Conservation (phyloP, 2,888 invertebrate species). For the Dilophus febrilis region DNA sequence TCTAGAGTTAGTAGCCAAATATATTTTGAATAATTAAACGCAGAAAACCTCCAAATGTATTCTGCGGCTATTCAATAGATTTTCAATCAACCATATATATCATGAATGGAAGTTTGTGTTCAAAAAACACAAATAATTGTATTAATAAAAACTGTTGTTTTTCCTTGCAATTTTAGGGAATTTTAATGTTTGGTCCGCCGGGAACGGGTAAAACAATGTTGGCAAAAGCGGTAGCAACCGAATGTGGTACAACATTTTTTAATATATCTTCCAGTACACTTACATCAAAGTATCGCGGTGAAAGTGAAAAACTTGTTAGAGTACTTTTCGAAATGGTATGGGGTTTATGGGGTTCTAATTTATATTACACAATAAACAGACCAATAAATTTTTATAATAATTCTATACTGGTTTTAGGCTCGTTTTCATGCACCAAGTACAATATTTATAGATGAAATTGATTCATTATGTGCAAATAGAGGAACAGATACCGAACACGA, state of each 20-base stretch:
- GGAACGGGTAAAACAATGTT: slow-evolving; percentile 69
- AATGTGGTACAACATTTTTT: slow-evolving; percentile 77
- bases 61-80: too few species aligned
- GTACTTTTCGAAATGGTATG: slow-evolving; percentile 71
- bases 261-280: slow-evolving; percentile 75
- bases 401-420: too few species aligned
- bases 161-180: slow-evolving; percentile 24
- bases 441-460: slow-evolving; percentile 83
- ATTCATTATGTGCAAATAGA: slow-evolving; percentile 65
- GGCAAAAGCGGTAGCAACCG: slow-evolving; percentile 76
- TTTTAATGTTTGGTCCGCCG: slow-evolving; percentile 33
- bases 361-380: too few species aligned
- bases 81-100: too few species aligned
- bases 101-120: too few species aligned
- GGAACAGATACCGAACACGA: slow-evolving; percentile 79
- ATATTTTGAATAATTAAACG: too few species aligned
- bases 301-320: slow-evolving; percentile 75
- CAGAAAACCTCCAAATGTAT: too few species aligned
- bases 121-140: too few species aligned
- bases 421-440: slow-evolving; percentile 77
- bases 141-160: too few species aligned
- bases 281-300: slow-evolving; percentile 79
- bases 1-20: too few species aligned
- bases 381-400: too few species aligned
- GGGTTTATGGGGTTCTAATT: background rate